Evolutionary conservation across 1,140 invertebrate species (phyloP), one percentile per base, ranked within the genome.

Genomic region (Solen grandis): DNA sequence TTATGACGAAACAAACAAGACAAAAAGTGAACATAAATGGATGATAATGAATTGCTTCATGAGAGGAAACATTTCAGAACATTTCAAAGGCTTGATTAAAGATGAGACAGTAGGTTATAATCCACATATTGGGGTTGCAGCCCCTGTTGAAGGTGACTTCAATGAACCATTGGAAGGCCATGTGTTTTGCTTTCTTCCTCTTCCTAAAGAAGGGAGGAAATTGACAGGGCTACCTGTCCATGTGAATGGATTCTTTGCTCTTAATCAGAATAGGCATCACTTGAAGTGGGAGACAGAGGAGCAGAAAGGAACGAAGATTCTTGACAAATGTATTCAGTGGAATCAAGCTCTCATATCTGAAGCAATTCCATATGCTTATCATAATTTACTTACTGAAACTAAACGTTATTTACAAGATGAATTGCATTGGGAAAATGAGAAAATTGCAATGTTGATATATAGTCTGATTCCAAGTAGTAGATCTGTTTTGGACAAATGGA

Each of bases 141-240:
- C 86, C n/a, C 84, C 81, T 22, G n/a, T 78, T 14, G 10, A 59
- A 27, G 27, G 36, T 22, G 50, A 25, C 22, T 52, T 14, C 16
- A 38, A 63, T 13, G 33, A 57, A 33, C n/a, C n/a, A 8, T 81
- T 82, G 31, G 57, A 75, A 38, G 90, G 90, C 3, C 88, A 90
- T 38, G 65, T 91, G 1, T 92, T 90, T 73, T 90, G 89, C 68
- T 88, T 89, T 54, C 60, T 92, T 19, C 91, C 91, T 10, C 82
- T 91, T 16, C 89, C 88, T 29, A 68, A 86, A 31, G 70, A 84
- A 54, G 46, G 81, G 22, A 54, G 75, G 41, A 86, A 80, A 60
- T 62, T 83, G 25, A 88, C 88, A 0, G 90, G 90, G 4, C 82
- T 89, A 29, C 90, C 89, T 5, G 83, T 91, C 10, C 88, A 90